Evolutionary conservation across 2,797 vertebrate species (phyloP).

Genomic region (Falco berigora): DNA sequence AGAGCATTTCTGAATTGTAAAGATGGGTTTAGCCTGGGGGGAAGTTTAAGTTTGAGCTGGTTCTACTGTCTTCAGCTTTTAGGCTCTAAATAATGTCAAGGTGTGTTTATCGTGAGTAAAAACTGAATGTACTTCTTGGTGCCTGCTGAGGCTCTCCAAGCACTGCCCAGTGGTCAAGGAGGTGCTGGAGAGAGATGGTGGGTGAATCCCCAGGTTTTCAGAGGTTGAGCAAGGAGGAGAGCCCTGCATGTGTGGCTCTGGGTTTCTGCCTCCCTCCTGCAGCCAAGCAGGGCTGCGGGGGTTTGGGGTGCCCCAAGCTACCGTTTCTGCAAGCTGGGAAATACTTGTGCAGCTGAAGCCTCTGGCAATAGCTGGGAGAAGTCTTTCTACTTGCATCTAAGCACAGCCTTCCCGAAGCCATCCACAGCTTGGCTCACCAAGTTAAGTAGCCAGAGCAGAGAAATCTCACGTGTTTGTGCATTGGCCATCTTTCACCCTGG

Average conservation of each 20-base stretch:
- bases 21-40: background rate
- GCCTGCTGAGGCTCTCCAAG: background rate
- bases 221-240: background rate
- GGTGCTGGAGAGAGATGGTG: background rate
- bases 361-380: background rate
- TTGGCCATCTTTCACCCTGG: background rate
- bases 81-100: background rate
- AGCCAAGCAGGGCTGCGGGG: background rate
- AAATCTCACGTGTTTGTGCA: background rate
- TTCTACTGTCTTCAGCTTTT: background rate
- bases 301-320: background rate
- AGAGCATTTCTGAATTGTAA: accelerated
- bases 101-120: background rate
- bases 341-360: background rate
- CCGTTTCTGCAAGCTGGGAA: background rate
- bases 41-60: background rate
- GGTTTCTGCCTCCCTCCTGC: background rate
- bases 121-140: background rate
- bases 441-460: background rate
- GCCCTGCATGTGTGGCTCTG: accelerated
- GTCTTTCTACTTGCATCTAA: background rate
- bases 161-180: background rate
- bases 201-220: background rate
- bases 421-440: background rate
- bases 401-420: background rate